Conservation (phyloP, 1,140 invertebrate species). For the Homarus americanus region DNA sequence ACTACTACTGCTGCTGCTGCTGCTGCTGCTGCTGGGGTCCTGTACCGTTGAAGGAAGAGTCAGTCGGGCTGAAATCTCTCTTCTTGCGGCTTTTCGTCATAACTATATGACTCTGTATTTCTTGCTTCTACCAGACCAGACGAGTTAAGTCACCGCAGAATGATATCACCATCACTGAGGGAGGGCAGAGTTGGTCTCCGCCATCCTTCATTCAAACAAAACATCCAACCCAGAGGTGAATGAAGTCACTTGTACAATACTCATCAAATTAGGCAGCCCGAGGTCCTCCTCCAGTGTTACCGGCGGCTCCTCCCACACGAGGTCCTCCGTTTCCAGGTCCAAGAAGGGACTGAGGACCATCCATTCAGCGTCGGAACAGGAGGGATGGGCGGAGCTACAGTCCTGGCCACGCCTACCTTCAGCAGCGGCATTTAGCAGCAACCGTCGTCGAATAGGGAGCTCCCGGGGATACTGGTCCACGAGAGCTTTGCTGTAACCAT, state of each 20-base stretch:
- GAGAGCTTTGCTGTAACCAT: constrained; percentile 7
- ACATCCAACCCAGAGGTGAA: neutral
- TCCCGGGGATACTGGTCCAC: constrained; percentile 36
- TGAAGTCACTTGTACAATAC: constrained; percentile 5
- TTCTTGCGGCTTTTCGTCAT: no score
- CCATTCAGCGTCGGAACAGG: constrained; percentile 32
- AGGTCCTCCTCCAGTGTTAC: constrained; percentile 24
- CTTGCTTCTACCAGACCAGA: no score
- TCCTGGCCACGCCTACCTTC: neutral
- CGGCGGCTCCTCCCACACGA: no score
- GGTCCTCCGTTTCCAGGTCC: neutral
- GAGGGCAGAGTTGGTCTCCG: no score
- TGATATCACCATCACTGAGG: no score
- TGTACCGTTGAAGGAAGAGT: no score
- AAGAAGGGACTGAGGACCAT: neutral
- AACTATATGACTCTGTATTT: no score
- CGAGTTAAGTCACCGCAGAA: no score
- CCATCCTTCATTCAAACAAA: neutral
- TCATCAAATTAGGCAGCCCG: neutral
- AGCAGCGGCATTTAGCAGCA: constrained; percentile 21
- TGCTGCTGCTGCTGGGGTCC: no score
- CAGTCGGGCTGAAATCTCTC: no score
- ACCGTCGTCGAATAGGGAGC: neutral
- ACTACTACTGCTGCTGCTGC: no score
- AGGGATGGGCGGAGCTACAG: constrained; percentile 32